Evolutionary conservation across 2,113 vertebrate genomes (phyloP), one percentile per base, ranked within the genome.

Genomic region (Oryzias melastigma): DNA sequence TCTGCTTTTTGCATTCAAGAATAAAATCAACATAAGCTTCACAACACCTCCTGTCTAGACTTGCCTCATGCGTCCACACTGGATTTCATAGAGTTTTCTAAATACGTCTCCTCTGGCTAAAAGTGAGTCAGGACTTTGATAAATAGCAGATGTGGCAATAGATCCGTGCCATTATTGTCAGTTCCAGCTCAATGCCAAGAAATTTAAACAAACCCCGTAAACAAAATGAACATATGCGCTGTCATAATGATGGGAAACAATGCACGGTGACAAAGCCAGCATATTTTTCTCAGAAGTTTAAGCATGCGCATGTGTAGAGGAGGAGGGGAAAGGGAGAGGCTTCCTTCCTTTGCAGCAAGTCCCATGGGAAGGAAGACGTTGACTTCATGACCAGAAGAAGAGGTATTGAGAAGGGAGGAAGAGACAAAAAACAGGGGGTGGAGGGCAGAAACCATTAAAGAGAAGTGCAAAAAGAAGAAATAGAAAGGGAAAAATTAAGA

Each of bases 241-340:
- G 19, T 14, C 4, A 56, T 7, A 47, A 55, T 44, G 18, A 2
- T 5, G 35, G 15, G 22, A 65, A 73, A 55, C 4, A 0, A 58
- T 55, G 56, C 47, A 46, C 18, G 63, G 66, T 53, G 58, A 70
- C 62, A 57, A 29, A 75, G 62, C 7, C 72, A 60, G 48, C 22
- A 3, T 49, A 57, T 52, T 65, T 19, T 50, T 60, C 45, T 73
- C 60, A 62, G 53, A 61, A 7, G 0, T 57, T 78, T 73, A 27
- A 68, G 71, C 76, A 65, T 62, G 62, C 85, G 81, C 75, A 81
- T 83, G 78, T 77, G 77, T 77, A 71, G 71, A 68, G 46, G 46
- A 82, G 74, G 64, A 74, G 74, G 78, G 85, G 72, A 75, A 87
- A 82, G 85, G 88, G 86, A 85, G 84, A 86, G 82, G 86, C 75